Evolutionary conservation across 2,113 vertebrate species (phyloP).

Genomic region (Corythaeola cristata): DNA sequence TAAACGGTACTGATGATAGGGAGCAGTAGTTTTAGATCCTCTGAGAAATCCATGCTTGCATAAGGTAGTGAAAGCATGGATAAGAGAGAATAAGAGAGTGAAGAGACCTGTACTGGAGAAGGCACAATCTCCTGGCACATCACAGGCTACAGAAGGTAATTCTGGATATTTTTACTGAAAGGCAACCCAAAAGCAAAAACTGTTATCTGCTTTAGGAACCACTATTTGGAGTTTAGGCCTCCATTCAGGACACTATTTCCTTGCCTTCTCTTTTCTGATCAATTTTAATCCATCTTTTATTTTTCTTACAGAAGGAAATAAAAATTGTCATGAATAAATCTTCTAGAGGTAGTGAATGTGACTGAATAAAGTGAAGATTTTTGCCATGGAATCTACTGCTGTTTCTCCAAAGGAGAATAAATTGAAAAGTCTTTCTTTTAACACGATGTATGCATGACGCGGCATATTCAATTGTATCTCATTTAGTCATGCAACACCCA

Average conservation of each 20-base stretch:
- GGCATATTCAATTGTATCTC: background rate
- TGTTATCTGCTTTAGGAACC: background rate
- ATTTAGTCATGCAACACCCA: background rate
- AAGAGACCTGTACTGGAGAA: background rate
- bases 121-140: background rate
- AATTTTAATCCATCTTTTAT: background rate
- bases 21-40: background rate
- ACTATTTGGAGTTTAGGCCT: background rate
- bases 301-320: background rate
- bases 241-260: background rate
- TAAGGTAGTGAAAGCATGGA: background rate
- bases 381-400: background rate
- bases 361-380: background rate
- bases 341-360: background rate
- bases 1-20: background rate
- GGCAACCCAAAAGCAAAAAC: background rate
- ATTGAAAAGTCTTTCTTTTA: background rate
- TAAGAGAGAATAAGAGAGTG: background rate
- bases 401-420: background rate
- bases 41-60: background rate
- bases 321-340: background rate
- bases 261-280: background rate
- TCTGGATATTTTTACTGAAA: background rate
- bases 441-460: background rate
- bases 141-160: background rate